Conservation (phyloP, 2,797 vertebrate genomes). For the Pteronotus mesoamericanus region DNA sequence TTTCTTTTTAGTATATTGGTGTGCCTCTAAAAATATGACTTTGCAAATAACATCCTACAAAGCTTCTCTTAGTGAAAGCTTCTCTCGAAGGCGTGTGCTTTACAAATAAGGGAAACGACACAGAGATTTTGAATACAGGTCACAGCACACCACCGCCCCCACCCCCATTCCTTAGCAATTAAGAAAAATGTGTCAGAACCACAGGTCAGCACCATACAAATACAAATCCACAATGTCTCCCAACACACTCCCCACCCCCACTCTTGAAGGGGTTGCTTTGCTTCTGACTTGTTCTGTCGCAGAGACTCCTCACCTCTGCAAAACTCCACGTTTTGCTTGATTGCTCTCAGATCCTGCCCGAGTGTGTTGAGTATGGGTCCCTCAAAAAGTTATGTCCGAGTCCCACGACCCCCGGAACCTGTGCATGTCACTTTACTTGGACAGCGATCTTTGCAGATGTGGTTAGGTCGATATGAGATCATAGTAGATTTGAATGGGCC, state of each 20-base stretch:
- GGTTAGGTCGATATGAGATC: not conserved
- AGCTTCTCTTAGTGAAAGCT: not conserved
- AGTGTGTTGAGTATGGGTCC: not conserved
- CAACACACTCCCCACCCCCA: not conserved
- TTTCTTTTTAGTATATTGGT: not conserved
- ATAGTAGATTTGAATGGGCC: too few relatives aligned
- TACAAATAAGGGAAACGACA: not conserved
- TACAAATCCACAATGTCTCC: too few relatives aligned
- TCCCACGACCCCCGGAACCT: not conserved
- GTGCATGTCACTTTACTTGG: not conserved
- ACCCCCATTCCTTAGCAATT: not conserved
- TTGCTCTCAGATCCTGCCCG: not conserved
- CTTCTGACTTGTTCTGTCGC: not conserved
- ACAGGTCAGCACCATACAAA: too few relatives aligned
- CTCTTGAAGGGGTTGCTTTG: not conserved
- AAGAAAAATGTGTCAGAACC: not conserved
- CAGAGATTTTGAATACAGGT: not conserved
- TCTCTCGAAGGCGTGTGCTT: not conserved
- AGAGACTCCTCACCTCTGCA: too few relatives aligned
- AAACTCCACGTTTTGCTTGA: not conserved
- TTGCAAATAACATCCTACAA: not conserved
- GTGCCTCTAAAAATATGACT: not conserved
- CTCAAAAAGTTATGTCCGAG: not conserved
- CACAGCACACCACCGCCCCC: accelerated
- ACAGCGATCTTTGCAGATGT: not conserved